Conservation (phyloP, 2,797 vertebrate genomes). For the Sebastes matsubarae region DNA sequence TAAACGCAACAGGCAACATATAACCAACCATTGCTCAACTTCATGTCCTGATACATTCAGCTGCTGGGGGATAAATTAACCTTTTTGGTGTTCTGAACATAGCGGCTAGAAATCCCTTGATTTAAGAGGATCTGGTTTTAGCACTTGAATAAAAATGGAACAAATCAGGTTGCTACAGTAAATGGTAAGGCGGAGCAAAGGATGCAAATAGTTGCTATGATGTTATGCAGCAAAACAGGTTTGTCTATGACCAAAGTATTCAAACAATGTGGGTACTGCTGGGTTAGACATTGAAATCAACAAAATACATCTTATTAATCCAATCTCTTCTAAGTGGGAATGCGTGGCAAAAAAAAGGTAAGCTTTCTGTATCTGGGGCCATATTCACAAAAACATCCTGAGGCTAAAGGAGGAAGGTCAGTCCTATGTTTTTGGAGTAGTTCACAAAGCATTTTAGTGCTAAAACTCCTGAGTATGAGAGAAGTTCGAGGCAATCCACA, state of each 20-base stretch:
- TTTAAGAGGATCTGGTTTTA: neutral
- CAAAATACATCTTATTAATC: neutral
- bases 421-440: neutral
- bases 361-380: neutral
- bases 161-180: neutral
- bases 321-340: neutral
- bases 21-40: neutral
- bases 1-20: slow-evolving; percentile 11
- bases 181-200: neutral
- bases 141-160: neutral
- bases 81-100: neutral
- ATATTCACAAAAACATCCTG: neutral
- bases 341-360: neutral
- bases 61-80: neutral
- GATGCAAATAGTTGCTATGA: neutral
- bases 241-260: neutral
- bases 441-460: neutral
- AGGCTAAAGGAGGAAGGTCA: neutral
- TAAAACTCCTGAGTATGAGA: neutral
- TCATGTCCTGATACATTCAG: neutral
- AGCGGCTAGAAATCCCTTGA: neutral
- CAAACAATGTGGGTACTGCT: neutral
- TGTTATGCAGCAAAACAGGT: neutral
- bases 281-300: neutral
- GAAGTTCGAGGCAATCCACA: neutral